A percentile compares a stretch with the other conserved stretches of the same genome.
phyloP scores from a whole-genome alignment of 2,797 vertebrate genomes.

The Pachyuromys duprasi region DNA sequence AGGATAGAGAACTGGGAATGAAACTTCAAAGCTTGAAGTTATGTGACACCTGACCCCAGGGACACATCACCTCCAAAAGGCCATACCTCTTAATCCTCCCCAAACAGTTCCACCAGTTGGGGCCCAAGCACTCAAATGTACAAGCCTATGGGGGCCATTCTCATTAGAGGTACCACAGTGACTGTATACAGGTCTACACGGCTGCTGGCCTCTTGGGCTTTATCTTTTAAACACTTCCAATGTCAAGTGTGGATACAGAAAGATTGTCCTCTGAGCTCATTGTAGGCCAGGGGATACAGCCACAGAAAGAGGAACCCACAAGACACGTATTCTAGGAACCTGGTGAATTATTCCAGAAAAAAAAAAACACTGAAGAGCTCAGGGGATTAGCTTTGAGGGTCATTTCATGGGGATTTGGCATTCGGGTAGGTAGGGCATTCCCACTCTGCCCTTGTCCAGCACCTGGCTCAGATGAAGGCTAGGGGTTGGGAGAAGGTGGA shows the following conservation, averaged over 20 bases:
- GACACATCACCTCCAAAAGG: not conserved
- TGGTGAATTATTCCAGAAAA: slow-evolving; percentile 42
- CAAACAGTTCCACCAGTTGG: not conserved
- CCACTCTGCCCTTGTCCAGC: not conserved
- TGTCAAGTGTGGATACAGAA: not conserved
- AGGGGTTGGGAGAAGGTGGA: not conserved
- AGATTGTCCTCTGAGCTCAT: not conserved
- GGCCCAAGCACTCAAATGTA: not conserved
- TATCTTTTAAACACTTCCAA: not conserved
- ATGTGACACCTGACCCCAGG: not conserved
- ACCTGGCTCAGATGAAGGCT: not conserved
- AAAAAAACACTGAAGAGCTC: not conserved
- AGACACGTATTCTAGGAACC: slow-evolving; percentile 40
- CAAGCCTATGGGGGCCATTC: not conserved
- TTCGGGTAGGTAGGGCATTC: not conserved
- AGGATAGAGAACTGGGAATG: not conserved
- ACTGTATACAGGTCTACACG: rapidly evolving
- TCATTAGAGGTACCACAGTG: not conserved
- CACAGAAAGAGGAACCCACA: not conserved
- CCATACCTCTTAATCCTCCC: not conserved
- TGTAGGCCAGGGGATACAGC: not conserved
- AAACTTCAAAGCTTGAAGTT: not conserved
- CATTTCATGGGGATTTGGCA: not conserved
- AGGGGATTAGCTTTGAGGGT: not conserved
- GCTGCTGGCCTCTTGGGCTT: not conserved